A percentile compares a stretch with the other conserved stretches of the same genome.
These are phyloP conservation scores for Chloropsis cyanopogon DNA, from an alignment of 2,113 vertebrate genomes.

Conservation along the genomic window DNA sequence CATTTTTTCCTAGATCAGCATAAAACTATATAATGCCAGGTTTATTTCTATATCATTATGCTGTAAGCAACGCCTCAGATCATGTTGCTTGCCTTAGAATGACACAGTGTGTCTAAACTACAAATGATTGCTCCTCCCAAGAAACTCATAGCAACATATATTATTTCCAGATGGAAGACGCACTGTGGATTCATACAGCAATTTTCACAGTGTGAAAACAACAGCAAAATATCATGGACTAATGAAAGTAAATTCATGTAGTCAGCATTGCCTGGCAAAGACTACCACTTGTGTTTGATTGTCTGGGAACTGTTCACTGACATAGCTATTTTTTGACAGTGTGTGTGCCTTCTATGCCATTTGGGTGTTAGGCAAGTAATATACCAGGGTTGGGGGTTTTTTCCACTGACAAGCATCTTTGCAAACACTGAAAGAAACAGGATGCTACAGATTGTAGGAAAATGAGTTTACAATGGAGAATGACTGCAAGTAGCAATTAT, in stretches of 20 bases:
- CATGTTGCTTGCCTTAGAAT: background rate
- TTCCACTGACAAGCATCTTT: background rate
- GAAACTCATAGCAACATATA: background rate
- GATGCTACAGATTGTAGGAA: background rate
- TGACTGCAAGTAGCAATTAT: slow-evolving; percentile 2
- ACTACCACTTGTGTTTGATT: background rate
- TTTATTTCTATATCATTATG: background rate
- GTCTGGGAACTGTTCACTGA: background rate
- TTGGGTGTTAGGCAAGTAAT: background rate
- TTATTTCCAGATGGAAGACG: slow-evolving; percentile 3
- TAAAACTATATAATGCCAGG: background rate
- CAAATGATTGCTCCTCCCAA: background rate
- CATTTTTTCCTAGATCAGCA: background rate
- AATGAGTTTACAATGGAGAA: background rate
- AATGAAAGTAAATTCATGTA: background rate
- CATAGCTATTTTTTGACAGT: background rate
- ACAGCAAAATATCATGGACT: background rate
- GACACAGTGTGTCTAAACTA: background rate
- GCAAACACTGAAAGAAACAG: background rate
- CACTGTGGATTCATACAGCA: background rate
- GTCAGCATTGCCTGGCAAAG: background rate
- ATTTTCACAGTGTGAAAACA: slow-evolving; percentile 2
- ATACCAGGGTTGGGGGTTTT: background rate
- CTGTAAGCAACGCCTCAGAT: background rate
- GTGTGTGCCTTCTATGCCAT: background rate